Percentiles rank a stretch among this genome's conserved stretches.
Evolutionary conservation across 2,113 vertebrate genomes (phyloP).

Genomic region (Galeopterus variegatus): DNA sequence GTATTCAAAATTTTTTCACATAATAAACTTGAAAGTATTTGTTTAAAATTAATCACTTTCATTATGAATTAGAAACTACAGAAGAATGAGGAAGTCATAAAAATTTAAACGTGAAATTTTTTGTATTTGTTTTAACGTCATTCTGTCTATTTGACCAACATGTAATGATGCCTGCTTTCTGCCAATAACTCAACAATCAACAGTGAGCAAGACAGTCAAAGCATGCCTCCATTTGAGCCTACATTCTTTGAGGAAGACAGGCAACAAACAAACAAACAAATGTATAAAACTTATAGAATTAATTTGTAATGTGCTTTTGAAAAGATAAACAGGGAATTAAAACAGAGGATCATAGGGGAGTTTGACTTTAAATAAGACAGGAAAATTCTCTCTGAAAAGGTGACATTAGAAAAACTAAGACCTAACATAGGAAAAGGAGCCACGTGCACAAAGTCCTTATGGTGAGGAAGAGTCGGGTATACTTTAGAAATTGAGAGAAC

Average conservation of each 20-base stretch:
- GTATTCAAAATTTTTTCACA: conserved; percentile 36
- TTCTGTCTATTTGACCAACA: not conserved
- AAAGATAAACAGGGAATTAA: not conserved
- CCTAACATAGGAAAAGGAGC: not conserved
- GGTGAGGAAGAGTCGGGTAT: not conserved
- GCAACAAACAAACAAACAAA: not conserved
- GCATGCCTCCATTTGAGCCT: not conserved
- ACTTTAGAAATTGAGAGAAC: not conserved
- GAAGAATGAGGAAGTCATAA: conserved; percentile 36
- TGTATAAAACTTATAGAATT: not conserved
- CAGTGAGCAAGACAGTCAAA: not conserved
- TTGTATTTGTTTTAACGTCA: conserved; percentile 43
- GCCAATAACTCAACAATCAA: not conserved
- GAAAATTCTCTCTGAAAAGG: not conserved
- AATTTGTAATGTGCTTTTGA: not conserved
- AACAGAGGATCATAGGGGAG: not conserved
- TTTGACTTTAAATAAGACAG: not conserved
- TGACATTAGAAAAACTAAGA: not conserved
- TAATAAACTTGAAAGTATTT: conserved; percentile 41
- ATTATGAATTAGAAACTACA: conserved; percentile 40
- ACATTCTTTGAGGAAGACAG: not conserved
- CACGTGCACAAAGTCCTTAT: not conserved
- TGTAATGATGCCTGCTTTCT: not conserved
- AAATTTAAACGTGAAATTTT: conserved; percentile 9
- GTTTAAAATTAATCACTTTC: conserved; percentile 62